These are phyloP conservation scores for Syngnathoides biaculeatus DNA, from an alignment of 2,113 vertebrate species.

Conservation along the genomic window DNA sequence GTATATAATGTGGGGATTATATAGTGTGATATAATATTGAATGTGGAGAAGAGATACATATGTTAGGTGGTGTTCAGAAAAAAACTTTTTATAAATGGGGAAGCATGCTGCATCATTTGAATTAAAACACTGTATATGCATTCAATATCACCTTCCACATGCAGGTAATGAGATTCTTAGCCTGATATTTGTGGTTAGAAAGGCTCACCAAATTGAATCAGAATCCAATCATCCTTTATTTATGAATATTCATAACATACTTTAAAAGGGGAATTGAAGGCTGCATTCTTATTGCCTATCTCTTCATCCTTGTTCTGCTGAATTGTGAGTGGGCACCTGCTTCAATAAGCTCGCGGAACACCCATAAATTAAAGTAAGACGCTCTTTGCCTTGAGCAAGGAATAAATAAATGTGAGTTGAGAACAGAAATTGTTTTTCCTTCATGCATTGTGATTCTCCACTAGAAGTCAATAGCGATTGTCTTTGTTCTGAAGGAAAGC, in stretches of 20 bases:
- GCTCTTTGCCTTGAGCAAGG: constrained; percentile 69
- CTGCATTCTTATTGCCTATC: constrained; percentile 52
- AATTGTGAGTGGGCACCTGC: constrained; percentile 51
- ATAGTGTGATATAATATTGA: constrained; percentile 31
- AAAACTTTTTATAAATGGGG: constrained; percentile 36
- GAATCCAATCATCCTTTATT: constrained; percentile 43
- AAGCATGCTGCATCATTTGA: constrained; percentile 21
- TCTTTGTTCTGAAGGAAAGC: constrained; percentile 63
- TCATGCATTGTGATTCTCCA: constrained; percentile 61
- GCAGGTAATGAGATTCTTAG: constrained; percentile 38
- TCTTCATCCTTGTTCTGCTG: constrained; percentile 43
- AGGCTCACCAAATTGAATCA: constrained; percentile 47
- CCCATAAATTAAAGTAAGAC: constrained; percentile 71
- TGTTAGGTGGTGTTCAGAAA: constrained; percentile 21
- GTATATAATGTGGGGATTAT: constrained; percentile 16
- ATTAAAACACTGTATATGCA: constrained; percentile 27
- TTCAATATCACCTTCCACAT: constrained; percentile 38
- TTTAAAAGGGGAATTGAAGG: constrained; percentile 52
- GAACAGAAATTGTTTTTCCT: constrained; percentile 64
- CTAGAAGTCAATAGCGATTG: constrained; percentile 60
- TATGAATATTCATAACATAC: constrained; percentile 65
- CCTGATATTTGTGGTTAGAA: constrained; percentile 50
- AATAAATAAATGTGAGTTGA: constrained; percentile 71
- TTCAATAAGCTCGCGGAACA: constrained; percentile 59
- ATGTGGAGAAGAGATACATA: constrained; percentile 18